Evolutionary conservation across 2,888 invertebrate species (phyloP).

Genomic region (Asteroscopus sphinx): DNA sequence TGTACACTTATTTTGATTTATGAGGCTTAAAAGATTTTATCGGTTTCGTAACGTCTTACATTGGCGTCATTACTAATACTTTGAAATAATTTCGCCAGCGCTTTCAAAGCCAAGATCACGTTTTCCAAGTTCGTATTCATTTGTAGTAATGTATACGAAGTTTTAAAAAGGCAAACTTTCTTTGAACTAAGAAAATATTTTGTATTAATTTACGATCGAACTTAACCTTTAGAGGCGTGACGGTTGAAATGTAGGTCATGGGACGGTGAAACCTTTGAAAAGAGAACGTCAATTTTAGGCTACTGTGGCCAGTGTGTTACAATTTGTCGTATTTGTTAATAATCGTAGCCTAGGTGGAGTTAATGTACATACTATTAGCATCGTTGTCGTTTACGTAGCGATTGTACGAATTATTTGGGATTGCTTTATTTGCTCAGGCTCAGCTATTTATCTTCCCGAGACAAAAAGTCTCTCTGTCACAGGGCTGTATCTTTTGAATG

Average conservation of each 20-base stretch:
- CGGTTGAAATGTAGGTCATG: conserved; percentile 55
- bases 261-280: conserved; percentile 29
- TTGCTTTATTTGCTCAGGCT: too few relatives aligned
- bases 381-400: conserved; percentile 1
- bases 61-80: not conserved
- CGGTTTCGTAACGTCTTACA: not conserved
- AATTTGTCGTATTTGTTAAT: conserved; percentile 8
- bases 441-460: too few relatives aligned
- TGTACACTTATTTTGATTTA: not conserved
- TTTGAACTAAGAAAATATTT: not conserved
- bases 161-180: not conserved
- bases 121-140: conserved; percentile 4
- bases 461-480: too few relatives aligned
- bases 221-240: conserved; percentile 40
- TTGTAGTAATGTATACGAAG: not conserved
- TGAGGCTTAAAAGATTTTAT: not conserved
- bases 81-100: not conserved
- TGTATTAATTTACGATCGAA: conserved; percentile 18
- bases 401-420: too few relatives aligned
- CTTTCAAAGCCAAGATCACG: conserved; percentile 17
- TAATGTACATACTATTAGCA: too few relatives aligned
- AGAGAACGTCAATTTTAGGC: conserved; percentile 21
- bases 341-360: too few relatives aligned
- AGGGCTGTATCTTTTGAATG: too few relatives aligned
- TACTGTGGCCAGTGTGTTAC: conserved; percentile 9